Evolutionary conservation across 2,113 vertebrate genomes (phyloP), one percentile per base, ranked within the genome.

Genomic region (Chrysemys picta): DNA sequence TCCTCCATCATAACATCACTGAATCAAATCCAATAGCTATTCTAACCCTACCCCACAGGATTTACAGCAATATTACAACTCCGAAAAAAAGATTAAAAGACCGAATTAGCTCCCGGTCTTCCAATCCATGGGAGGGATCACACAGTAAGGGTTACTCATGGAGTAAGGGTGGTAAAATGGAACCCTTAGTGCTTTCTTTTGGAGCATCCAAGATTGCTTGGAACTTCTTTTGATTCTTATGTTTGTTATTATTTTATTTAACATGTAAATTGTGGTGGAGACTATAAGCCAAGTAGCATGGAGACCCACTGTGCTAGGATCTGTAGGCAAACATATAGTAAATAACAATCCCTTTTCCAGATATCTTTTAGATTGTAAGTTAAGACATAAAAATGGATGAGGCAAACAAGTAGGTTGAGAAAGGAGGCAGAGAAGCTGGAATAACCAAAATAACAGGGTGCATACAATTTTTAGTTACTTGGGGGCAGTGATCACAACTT

Each of bases 281-380:
- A 47, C 50, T 87, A 76, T 31, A n/a, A 50, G 82, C 52, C 80
- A 92, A 10, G 11, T 3, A 49, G 5, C 4, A n/a, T 1, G 3
- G 0, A 9, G 56, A n/a, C 5, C 29, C 22, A 10, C 2, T 0
- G 0, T 52, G 49, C 31, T 53, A 56, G 75, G 14, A 10, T 10
- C 22, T 2, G 6, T 27, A 24, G 56, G 49, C 75, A 78, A 16
- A 84, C 7, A 9, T 50, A 53, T 11, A 49, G 72, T 10, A 47
- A 52, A 25, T 9, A 45, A 47, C 0, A 1, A 2, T 22, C 38
- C 42, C 54, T 31, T 27, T 29, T 11, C 27, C 25, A 9, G 42
- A 84, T 27, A 31, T 22, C 24, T 57, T 1, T 45, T 0, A 0
- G 4, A 49, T 6, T 88, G 49, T 8, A 69, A 69, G 1, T 3